Evolutionary conservation across 2,888 invertebrate species (phyloP), one percentile per base, ranked within the genome.

Genomic region (Thelaira solivaga): DNA sequence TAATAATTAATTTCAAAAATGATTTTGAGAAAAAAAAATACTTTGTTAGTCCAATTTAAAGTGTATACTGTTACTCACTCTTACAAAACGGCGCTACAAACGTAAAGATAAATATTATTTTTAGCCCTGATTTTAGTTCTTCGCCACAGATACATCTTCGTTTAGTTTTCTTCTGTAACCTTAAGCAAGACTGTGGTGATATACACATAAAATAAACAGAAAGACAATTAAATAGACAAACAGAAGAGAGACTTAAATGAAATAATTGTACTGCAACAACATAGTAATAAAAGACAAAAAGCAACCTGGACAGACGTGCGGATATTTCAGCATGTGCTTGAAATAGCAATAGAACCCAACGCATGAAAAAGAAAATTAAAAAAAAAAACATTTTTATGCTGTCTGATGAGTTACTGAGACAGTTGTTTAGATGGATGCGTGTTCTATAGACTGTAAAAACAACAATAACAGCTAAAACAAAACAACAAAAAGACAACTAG

Each of bases 361-460:
- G n/a, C n/a, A n/a, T n/a, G n/a, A n/a, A n/a, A n/a, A n/a, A n/a
- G n/a, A n/a, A n/a, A n/a, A n/a, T n/a, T n/a, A 47, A n/a, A 11
- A 31, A 34, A 22, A 41, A 29, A 31, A n/a, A 18, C 39, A 18
- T 8, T 34, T 26, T 62, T n/a, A n/a, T n/a, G n/a, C 39, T 64
- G 57, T 57, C 62, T 69, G 49, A 55, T 61, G 31, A 72, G 57
- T 64, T 77, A 77, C 59, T 68, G 77, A 73, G 62, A 73, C 74
- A 78, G 69, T 73, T 78, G 73, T 7, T 74, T 65, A 78, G 78
- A 61, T 74, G 74, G 39, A 74, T 78, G 74, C 78, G 74, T 78
- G 69, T 65, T 78, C 72, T 59, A 76, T 64, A 76, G 75, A 76
- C 71, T 67, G 72, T 69, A 73, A 65, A 68, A 72, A 68, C 67